Evolutionary conservation across 2,888 invertebrate genomes (phyloP), one percentile per base, ranked within the genome.

Genomic region (Meghimatium bilineatum): DNA sequence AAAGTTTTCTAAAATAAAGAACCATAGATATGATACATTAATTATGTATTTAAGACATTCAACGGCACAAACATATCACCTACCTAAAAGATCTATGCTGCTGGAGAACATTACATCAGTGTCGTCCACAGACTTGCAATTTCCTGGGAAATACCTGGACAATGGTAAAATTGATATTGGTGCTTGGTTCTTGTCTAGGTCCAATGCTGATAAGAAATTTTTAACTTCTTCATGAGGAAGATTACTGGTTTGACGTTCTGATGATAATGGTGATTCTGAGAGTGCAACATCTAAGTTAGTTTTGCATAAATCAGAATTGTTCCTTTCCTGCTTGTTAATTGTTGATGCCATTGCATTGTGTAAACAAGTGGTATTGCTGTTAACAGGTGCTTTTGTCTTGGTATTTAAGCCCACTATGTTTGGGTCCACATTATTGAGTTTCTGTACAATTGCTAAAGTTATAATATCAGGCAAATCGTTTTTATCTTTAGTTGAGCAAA

Each of bases 81-180:
- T 49, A 82, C 82, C 82, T 60, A 52, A 66, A n/a, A 66, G 81
- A 81, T 74, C 66, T 23, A 26, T 49, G 52, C 49, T 82, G 34
- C 63, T 34, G 29, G 75, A 67, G n/a, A 52, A 32, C 44, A 67
- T 63, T 10, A 82, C 34, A 29, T 75, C 82, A 49, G 32, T 63
- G 60, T 82, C 82, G 75, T 82, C 82, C 34, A 63, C 36, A 23
- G 80, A 71, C 34, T 60, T 77, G 38, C 20, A 10, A 52, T 32
- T 52, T 6, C 32, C 52, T 74, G 52, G 74, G n/a, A 23, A 32
- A 52, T 32, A 52, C 49, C 29, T 74, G 1, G 52, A 32, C 38
- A 26, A 38, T 71, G 71, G n/a, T 38, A 71, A 71, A 0, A 36
- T 29, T 26, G 71, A 38, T 26, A 72, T 44, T 23, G 52, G 52